Conservation (phyloP, 1,140 invertebrate species). For the Philaenus spumarius region DNA sequence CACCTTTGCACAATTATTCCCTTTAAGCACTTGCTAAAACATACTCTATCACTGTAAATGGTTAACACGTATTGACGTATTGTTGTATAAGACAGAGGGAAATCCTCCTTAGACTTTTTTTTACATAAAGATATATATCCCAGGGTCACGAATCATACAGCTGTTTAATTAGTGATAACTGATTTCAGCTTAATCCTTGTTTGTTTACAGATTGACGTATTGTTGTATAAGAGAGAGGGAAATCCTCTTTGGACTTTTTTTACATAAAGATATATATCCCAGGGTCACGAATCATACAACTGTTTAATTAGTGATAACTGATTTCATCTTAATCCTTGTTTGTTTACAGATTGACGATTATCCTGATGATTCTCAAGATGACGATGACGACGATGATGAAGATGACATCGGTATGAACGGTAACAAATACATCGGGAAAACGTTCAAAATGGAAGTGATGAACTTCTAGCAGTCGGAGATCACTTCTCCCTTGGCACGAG, state of each 20-base stretch:
- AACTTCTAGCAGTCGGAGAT: conserved; percentile 11
- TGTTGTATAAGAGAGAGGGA: neutral
- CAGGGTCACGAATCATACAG: neutral
- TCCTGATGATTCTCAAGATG: conserved; percentile 5
- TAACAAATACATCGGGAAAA: conserved; percentile 1
- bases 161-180: neutral
- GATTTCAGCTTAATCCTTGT: neutral
- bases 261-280: neutral
- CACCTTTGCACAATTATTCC: too few relatives aligned
- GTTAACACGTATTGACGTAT: neutral
- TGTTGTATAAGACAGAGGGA: neutral
- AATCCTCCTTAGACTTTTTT: neutral
- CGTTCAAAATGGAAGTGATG: conserved; percentile 10
- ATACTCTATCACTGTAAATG: too few relatives aligned
- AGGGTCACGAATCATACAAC: neutral
- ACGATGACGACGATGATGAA: neutral
- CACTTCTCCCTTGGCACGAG: too few relatives aligned
- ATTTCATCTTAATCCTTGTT: neutral
- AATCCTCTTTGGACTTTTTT: neutral
- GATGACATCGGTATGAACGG: neutral
- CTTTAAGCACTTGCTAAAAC: too few relatives aligned
- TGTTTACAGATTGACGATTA: neutral
- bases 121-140: neutral
- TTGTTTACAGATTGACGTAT: neutral
- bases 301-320: neutral